phyloP scores from a whole-genome alignment of 2,888 invertebrate species.

The Drosophila borborema region DNA sequence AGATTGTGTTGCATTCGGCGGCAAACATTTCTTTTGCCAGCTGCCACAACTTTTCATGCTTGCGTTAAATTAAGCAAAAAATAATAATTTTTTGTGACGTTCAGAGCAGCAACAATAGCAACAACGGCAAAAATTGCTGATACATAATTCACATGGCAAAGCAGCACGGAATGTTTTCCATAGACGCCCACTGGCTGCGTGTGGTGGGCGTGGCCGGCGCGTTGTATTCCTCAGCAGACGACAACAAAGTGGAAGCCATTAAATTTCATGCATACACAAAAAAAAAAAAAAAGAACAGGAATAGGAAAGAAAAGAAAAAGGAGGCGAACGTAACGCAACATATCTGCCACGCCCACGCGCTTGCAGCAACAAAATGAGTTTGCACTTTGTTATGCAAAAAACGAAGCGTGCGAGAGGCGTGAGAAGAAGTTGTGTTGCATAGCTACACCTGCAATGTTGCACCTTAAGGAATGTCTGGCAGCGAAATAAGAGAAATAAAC shows the following conservation, averaged over 20 bases:
- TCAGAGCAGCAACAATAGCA: constrained; percentile 24
- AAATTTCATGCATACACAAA: constrained; percentile 79
- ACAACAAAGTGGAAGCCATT: constrained; percentile 81
- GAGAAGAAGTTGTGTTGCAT: constrained; percentile 5
- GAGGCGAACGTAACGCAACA: constrained; percentile 34
- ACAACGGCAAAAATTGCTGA: constrained; percentile 45
- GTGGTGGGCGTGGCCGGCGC: constrained; percentile 49
- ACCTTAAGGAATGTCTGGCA: constrained; percentile 70
- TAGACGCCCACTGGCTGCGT: constrained; percentile 39
- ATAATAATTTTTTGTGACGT: constrained; percentile 45
- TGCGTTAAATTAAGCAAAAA: constrained; percentile 67
- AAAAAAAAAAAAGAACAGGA: constrained; percentile 24
- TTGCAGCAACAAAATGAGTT: constrained; percentile 77
- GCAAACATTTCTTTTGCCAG: constrained; percentile 33
- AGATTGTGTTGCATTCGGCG: constrained; percentile 32
- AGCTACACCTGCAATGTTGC: constrained; percentile 71
- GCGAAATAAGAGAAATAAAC: constrained; percentile 9
- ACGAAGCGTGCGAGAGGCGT: constrained; percentile 43
- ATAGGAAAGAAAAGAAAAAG: neutral
- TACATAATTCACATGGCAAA: constrained; percentile 79
- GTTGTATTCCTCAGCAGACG: constrained; percentile 54
- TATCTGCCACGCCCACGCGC: constrained; percentile 77
- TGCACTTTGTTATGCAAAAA: constrained; percentile 81
- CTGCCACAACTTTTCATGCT: constrained; percentile 53
- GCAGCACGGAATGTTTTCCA: constrained; percentile 75